Percentiles rank a stretch among this genome's conserved stretches.
Evolutionary conservation across 2,888 invertebrate genomes (phyloP).

Genomic region (Scaptomyza caliginosa): DNA sequence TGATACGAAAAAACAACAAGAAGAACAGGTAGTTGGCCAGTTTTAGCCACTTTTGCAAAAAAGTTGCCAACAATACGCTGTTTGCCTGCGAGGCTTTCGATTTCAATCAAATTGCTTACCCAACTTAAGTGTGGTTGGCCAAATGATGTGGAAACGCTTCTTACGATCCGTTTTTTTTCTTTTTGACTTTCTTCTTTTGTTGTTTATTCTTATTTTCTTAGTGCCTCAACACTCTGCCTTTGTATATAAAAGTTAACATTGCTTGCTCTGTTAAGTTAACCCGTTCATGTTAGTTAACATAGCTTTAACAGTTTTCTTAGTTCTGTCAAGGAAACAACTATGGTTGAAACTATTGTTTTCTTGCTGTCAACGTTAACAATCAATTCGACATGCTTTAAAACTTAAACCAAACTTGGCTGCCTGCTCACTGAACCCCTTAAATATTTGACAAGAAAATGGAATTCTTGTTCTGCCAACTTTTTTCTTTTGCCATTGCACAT

Average conservation of each 20-base stretch:
- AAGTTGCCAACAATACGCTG: slow-evolving; percentile 20
- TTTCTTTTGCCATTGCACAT: background rate
- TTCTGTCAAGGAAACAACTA: background rate
- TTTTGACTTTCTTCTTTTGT: background rate
- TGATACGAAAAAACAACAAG: slow-evolving; percentile 3
- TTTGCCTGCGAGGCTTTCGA: background rate
- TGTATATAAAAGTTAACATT: no score
- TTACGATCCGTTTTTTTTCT: background rate
- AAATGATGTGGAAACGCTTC: background rate
- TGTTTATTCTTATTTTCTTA: background rate
- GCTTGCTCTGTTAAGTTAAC: no score
- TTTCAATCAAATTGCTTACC: slow-evolving; percentile 2
- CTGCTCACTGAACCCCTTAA: background rate
- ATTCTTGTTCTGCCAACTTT: background rate
- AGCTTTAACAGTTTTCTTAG: background rate
- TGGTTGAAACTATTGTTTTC: background rate
- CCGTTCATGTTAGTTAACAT: no score
- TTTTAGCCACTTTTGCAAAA: slow-evolving; percentile 16
- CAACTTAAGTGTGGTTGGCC: background rate
- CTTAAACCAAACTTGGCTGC: background rate
- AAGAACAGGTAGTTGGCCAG: slow-evolving; percentile 9
- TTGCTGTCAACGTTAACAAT: background rate
- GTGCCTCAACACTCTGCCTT: background rate
- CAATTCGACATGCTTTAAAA: background rate
- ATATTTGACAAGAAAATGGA: background rate